phyloP scores from a whole-genome alignment of 2,888 invertebrate genomes.

The Tuberolachnus salignus region DNA sequence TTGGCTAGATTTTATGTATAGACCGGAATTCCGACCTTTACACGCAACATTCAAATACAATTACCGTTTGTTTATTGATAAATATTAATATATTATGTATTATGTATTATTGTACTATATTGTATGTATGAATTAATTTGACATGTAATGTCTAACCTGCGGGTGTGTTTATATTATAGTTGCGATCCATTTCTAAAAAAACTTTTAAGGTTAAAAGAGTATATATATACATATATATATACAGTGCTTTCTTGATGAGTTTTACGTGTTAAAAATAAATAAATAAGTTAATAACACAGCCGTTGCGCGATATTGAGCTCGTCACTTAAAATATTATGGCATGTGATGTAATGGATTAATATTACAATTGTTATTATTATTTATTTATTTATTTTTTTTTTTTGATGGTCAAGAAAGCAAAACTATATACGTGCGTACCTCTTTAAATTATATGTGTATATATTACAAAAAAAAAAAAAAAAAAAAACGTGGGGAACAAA shows the following conservation, averaged over 20 bases:
- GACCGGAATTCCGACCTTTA: constrained; percentile 56
- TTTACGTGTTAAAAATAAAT: too few relatives aligned
- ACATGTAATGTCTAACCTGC: neutral
- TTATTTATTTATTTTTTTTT: too few relatives aligned
- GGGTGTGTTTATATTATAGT: neutral
- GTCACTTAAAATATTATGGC: too few relatives aligned
- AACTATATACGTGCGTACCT: neutral
- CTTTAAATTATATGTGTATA: neutral
- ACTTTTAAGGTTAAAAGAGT: too few relatives aligned
- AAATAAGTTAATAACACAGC: too few relatives aligned
- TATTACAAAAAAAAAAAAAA: neutral
- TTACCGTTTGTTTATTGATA: neutral
- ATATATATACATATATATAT: too few relatives aligned
- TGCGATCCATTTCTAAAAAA: too few relatives aligned
- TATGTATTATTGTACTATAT: neutral
- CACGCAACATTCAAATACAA: neutral
- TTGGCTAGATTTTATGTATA: constrained; percentile 63
- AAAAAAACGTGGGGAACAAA: constrained; percentile 62
- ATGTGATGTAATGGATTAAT: too few relatives aligned
- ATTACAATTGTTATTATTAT: too few relatives aligned
- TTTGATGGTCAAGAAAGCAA: constrained; percentile 44
- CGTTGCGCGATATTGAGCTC: too few relatives aligned
- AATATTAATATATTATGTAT: neutral
- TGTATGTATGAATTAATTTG: neutral
- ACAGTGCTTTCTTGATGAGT: too few relatives aligned